phyloP scores from a whole-genome alignment of 1,140 invertebrate genomes.

The Hyles euphorbiae region DNA sequence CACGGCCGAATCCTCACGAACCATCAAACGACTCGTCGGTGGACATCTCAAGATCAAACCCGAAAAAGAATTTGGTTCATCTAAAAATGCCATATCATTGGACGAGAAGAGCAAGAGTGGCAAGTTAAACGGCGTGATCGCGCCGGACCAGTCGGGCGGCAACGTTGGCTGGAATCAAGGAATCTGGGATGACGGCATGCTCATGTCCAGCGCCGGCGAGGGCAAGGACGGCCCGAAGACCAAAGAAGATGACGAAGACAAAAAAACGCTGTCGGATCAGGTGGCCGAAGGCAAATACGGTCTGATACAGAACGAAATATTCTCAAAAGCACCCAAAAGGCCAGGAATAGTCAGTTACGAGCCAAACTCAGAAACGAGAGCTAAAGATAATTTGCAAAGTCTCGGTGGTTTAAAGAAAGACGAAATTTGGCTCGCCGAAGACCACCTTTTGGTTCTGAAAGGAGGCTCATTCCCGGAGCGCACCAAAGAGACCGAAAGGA shows the following conservation, averaged over 20 bases:
- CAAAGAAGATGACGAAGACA: slow-evolving; percentile 81
- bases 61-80: slow-evolving; percentile 54
- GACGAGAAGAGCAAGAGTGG: slow-evolving; percentile 57
- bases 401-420: slow-evolving; percentile 88
- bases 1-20: slow-evolving; percentile 66
- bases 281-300: slow-evolving; percentile 93
- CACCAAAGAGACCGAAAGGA: slow-evolving; percentile 53
- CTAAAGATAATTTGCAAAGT: slow-evolving; percentile 85
- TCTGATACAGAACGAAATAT: slow-evolving; percentile 90
- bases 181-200: slow-evolving; percentile 80
- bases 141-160: slow-evolving; percentile 65
- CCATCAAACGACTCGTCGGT: slow-evolving; percentile 77
- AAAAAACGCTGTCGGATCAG: slow-evolving; percentile 89
- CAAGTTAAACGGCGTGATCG: slow-evolving; percentile 64
- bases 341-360: slow-evolving; percentile 89
- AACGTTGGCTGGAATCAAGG: slow-evolving; percentile 75
- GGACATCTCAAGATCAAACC: slow-evolving; percentile 76
- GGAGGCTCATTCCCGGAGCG: slow-evolving; percentile 82
- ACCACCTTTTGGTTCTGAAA: slow-evolving; percentile 88
- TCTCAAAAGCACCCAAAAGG: slow-evolving; percentile 79
- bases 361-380: slow-evolving; percentile 83
- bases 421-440: slow-evolving; percentile 93
- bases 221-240: slow-evolving; percentile 75
- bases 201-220: slow-evolving; percentile 80
- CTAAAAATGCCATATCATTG: slow-evolving; percentile 63